A percentile compares a stretch with the other conserved stretches of the same genome.
These are phyloP conservation scores for Eristalis arbustorum DNA, from an alignment of 2,888 invertebrate genomes.

Conservation along the genomic window DNA sequence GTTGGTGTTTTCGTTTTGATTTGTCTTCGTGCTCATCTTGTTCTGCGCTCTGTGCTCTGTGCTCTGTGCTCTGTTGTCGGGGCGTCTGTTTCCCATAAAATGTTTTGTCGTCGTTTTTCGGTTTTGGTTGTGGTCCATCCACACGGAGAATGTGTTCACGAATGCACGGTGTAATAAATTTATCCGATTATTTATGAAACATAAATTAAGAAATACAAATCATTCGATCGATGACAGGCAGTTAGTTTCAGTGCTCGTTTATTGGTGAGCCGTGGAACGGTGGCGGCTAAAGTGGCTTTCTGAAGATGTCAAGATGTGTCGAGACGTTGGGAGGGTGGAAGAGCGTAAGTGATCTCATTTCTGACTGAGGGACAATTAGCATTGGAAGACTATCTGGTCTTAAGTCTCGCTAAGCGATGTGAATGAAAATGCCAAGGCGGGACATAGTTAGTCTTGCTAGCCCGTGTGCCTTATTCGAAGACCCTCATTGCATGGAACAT, in stretches of 20 bases:
- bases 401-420: no score
- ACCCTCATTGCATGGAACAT: no score
- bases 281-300: constrained; percentile 8
- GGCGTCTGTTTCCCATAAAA: constrained; percentile 60
- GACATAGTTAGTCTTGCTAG: no score
- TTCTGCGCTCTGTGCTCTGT: background rate
- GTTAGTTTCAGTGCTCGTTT: constrained; percentile 39
- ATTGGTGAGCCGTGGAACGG: constrained; percentile 7
- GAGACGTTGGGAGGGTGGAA: background rate
- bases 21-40: background rate
- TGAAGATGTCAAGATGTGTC: background rate
- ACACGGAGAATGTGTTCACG: constrained; percentile 12
- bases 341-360: background rate
- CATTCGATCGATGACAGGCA: constrained; percentile 78
- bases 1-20: background rate
- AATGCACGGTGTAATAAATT: constrained; percentile 66
- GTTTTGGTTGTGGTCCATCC: no score
- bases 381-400: no score
- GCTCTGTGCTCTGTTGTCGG: background rate
- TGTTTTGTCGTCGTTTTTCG: background rate
- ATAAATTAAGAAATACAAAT: constrained; percentile 80
- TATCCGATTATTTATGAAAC: constrained; percentile 79
- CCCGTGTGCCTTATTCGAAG: no score
- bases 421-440: no score
- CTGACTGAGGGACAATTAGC: no score